These are phyloP conservation scores for Drosophila lini DNA, from an alignment of 1,140 invertebrate species.

Conservation along the genomic window DNA sequence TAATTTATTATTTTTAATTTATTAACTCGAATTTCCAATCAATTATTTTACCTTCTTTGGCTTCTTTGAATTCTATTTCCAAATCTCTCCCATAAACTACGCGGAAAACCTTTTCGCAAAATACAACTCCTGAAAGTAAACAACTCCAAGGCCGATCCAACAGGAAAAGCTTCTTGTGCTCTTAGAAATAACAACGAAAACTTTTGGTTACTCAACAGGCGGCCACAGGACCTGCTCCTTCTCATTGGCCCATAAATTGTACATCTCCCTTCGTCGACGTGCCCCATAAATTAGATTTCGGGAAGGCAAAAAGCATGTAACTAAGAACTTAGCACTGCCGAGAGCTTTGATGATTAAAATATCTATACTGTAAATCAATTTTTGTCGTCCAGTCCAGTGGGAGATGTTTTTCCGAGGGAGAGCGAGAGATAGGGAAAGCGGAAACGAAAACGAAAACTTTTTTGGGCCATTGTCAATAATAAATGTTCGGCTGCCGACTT, in stretches of 20 bases:
- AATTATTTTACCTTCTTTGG: constrained; percentile 12
- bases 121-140: constrained; percentile 40
- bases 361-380: constrained; percentile 68
- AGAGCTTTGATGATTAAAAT: constrained; percentile 61
- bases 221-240: constrained; percentile 5
- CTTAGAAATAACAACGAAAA: constrained; percentile 34
- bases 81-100: constrained; percentile 1
- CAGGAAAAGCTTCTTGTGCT: constrained; percentile 39
- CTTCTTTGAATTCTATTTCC: constrained; percentile 13
- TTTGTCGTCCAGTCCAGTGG: constrained; percentile 41
- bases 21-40: not conserved
- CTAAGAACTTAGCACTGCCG: constrained; percentile 33
- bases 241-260: constrained; percentile 25
- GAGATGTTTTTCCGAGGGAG: constrained; percentile 14
- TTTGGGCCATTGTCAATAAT: constrained; percentile 76
- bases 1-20: not conserved
- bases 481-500: constrained; percentile 61
- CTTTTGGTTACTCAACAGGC: constrained; percentile 40
- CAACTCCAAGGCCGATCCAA: constrained; percentile 9
- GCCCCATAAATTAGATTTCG: constrained; percentile 36
- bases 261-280: not conserved
- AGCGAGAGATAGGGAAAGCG: constrained; percentile 16
- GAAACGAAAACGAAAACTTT: constrained; percentile 56
- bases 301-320: constrained; percentile 6
- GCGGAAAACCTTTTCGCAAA: constrained; percentile 31